Percentiles rank a stretch among this genome's conserved stretches.
These are phyloP conservation scores for Drosophila orena DNA, from an alignment of 1,140 invertebrate genomes.

Conservation along the genomic window DNA sequence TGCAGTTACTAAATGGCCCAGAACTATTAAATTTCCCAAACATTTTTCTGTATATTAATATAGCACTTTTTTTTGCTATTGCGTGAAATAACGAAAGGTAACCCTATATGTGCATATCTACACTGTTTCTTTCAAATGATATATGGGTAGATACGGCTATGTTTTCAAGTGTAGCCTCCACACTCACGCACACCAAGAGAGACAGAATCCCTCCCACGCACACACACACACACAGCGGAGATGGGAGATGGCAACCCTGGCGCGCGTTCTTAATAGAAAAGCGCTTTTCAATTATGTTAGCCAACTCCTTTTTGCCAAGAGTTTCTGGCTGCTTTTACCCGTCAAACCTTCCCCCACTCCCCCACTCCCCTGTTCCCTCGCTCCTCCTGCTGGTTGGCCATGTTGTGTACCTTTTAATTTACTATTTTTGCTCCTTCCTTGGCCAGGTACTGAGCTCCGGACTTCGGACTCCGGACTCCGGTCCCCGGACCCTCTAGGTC, in stretches of 20 bases:
- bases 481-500: constrained; percentile 20
- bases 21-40: no score
- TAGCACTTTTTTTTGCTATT: no score
- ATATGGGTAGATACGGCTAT: background rate
- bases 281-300: constrained; percentile 82
- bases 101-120: no score
- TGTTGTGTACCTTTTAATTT: constrained; percentile 82
- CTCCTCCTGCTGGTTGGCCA: constrained; percentile 30
- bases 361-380: background rate
- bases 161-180: background rate
- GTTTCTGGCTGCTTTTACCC: constrained; percentile 34
- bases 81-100: no score
- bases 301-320: constrained; percentile 76
- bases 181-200: background rate
- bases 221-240: constrained; percentile 16
- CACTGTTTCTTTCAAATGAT: no score
- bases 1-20: no score
- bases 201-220: constrained; percentile 2
- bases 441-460: constrained; percentile 38
- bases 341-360: constrained; percentile 9
- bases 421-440: constrained; percentile 68
- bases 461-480: constrained; percentile 5
- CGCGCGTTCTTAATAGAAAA: constrained; percentile 79
- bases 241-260: constrained; percentile 39
- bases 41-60: no score